Evolutionary conservation across 2,888 invertebrate species (phyloP), one percentile per base, ranked within the genome.

Genomic region (Thecocarcelia acutangulata): DNA sequence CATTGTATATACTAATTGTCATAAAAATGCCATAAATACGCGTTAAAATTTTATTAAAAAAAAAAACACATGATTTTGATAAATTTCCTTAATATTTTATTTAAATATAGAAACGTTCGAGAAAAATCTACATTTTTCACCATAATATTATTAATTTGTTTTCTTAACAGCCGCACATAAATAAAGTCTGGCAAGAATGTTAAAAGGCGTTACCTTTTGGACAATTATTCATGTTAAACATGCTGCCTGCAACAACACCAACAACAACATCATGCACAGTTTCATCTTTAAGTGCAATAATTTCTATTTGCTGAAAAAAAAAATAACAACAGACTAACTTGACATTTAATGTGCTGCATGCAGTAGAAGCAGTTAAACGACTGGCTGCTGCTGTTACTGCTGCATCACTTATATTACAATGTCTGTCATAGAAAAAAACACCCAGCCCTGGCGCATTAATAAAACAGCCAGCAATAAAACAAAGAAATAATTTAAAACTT

Each of bases 191-290:
- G 52, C 61, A 44, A 33, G 44, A 44, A 44, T 52, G n/a, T 72
- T 37, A 21, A 48, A 59, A 82, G 82, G 82, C 82, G 82, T 82
- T 74, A 78, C 74, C 82, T 78, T 70, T 54, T 78, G n/a, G 69
- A 82, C 82, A 78, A 82, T 82, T 82, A 77, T 78, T 82, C 69
- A 82, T 82, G 74, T 82, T 74, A 64, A 82, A 78, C 64, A 69
- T 46, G 58, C 56, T 50, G 64, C 21, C 64, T 3, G 50, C 11
- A 50, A 44, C 24, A 63, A 4, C 63, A 44, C 8, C 58, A 75
- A 11, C 64, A 42, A 2, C 50, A 74, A 11, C 75, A 59, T 40
- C 33, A 54, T 28, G 17, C 33, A 2, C 15, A 21, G 37, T 13
- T 15, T 11, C 63, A 24, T 48, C 66, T 42, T 59, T 28, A 50